These are phyloP conservation scores for Beris chalybata DNA, from an alignment of 2,888 invertebrate genomes.

Conservation along the genomic window DNA sequence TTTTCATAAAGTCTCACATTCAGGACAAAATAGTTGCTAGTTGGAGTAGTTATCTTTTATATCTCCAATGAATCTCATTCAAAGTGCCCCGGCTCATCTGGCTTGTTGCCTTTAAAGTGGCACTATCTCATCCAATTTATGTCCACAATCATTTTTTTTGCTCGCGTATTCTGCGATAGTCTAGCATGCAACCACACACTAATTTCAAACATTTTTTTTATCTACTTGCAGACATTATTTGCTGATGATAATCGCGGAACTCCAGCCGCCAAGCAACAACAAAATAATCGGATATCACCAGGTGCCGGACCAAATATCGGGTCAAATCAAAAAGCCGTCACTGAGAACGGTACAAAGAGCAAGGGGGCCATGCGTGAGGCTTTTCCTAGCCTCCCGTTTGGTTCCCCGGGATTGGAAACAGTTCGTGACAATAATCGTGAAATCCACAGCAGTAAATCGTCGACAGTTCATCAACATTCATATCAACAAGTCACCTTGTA, in stretches of 20 bases:
- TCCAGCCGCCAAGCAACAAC: conserved; percentile 34
- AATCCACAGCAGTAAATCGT: conserved; percentile 32
- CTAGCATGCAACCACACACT: not conserved
- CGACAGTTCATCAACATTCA: conserved; percentile 32
- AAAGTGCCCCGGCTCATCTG: too few species aligned
- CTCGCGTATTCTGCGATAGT: too few species aligned
- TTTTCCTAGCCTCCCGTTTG: conserved; percentile 44
- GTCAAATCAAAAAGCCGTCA: conserved; percentile 37
- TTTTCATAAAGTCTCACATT: too few species aligned
- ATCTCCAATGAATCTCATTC: too few species aligned
- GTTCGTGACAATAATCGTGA: conserved; percentile 38
- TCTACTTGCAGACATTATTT: conserved; percentile 39
- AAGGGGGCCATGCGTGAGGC: conserved; percentile 45
- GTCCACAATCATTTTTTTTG: too few species aligned
- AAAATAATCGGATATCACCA: conserved; percentile 35
- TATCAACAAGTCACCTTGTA: conserved; percentile 34
- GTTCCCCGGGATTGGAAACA: conserved; percentile 42
- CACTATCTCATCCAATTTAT: too few species aligned
- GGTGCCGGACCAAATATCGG: conserved; percentile 38
- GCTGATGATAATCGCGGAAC: conserved; percentile 42
- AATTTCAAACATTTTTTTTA: conserved; percentile 12
- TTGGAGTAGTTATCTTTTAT: too few species aligned
- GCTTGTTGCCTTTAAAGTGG: too few species aligned
- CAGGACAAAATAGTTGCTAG: too few species aligned
- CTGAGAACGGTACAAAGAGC: conserved; percentile 40